phyloP scores from a whole-genome alignment of 92 coral and sea anemone species.

The Epizoanthus ramosus region DNA sequence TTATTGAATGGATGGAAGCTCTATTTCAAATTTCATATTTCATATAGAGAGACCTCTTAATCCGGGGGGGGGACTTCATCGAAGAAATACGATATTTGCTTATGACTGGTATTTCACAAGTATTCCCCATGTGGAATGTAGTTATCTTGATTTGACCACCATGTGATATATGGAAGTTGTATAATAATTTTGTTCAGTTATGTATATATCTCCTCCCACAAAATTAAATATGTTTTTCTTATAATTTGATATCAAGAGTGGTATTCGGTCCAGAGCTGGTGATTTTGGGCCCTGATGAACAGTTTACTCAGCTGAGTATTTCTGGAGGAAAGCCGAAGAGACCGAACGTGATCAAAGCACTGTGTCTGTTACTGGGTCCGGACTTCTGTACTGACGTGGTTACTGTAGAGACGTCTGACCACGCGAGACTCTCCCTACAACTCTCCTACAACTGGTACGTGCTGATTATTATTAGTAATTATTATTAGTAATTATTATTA shows the following conservation, averaged over 20 bases:
- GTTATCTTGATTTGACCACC: too few relatives aligned
- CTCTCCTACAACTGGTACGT: slow-evolving; percentile 96
- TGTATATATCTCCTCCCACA: too few relatives aligned
- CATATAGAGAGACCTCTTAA: too few relatives aligned
- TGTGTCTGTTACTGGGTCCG: slow-evolving; percentile 87
- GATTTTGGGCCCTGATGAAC: slow-evolving; percentile 97
- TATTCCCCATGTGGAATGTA: too few relatives aligned
- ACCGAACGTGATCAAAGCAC: slow-evolving; percentile 96
- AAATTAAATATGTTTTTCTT: not conserved
- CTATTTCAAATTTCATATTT: too few relatives aligned
- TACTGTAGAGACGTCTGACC: slow-evolving; percentile 97
- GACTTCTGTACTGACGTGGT: slow-evolving; percentile 98
- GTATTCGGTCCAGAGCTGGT: slow-evolving; percentile 98
- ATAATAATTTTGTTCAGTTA: too few relatives aligned
- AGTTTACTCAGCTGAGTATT: slow-evolving; percentile 95
- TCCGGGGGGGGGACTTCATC: too few relatives aligned
- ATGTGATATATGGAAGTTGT: too few relatives aligned
- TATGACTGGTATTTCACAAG: too few relatives aligned
- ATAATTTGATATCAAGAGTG: slow-evolving; percentile 57
- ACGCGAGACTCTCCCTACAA: slow-evolving; percentile 92
- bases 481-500: too few relatives aligned
- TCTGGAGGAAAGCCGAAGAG: slow-evolving; percentile 99
- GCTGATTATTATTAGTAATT: not conserved
- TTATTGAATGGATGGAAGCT: too few relatives aligned
- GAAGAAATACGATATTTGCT: too few relatives aligned